Evolutionary conservation across 1,140 invertebrate species (phyloP), one percentile per base, ranked within the genome.

Genomic region (Zophobas atratus): DNA sequence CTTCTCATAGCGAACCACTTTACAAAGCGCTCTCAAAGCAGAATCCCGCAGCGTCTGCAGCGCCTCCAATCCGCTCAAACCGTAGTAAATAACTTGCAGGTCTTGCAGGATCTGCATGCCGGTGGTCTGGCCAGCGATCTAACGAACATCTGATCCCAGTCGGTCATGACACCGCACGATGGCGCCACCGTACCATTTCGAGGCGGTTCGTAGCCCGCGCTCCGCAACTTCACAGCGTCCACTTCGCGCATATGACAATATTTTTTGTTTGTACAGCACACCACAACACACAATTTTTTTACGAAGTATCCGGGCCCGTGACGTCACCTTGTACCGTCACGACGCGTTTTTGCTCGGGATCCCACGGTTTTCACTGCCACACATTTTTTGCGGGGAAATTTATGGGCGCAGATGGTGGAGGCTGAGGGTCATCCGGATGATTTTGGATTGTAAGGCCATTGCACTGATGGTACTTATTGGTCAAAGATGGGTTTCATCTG

Each of bases 51-150:
- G 89, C 55, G 91, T 90, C 38, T 92, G 89, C 77, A 95, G 86
- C 35, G 93, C 93, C 86, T 94, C 94, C 86, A 95, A 88, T 33
- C 91, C 91, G 83, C 93, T 90, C 38, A 95, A 88, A 76, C 92
- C 93, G 84, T 92, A 92, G 85, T 93, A 94, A 81, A 95, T 94
- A 60, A 93, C 90, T 84, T 94, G 92, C 71, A 94, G 86, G 85
- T 95, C 94, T 92, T 95, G 88, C 82, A 91, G 87, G 89, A 91
- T 55, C 91, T 87, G 81, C 89, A 87, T 79, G 91, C 88, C 60
- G 92, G 91, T 82, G 91, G 90, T 75, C 89, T 89, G 81, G 89
- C 88, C 35, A 92, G 88, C 76, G 91, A 90, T 79, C 90, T 88
- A 57, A 92, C 86, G 82, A 92, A 92, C 85, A 91, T 90, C 70